Evolutionary conservation across 2,888 invertebrate species (phyloP), one percentile per base, ranked within the genome.

Genomic region (Agrochola lota): DNA sequence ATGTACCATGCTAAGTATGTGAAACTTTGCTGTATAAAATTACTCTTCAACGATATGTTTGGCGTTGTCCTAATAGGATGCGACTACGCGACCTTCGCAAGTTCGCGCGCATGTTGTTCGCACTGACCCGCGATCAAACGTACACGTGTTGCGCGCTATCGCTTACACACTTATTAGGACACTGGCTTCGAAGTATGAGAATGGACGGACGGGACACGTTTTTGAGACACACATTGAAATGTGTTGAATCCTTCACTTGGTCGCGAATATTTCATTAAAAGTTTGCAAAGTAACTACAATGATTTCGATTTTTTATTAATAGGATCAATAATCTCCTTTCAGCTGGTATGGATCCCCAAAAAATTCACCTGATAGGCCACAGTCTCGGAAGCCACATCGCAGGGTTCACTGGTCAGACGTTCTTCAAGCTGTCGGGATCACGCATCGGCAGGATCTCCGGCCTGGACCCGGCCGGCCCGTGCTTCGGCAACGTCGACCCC

Each of bases 391-490:
- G 94, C 0, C 96, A 97, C 90, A 95, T 96, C 72, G 89, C 93
- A 46, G 93, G 95, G 5, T 96, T 95, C 85, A 86, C 96, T 0
- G 96, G 95, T 46, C 95, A 96, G 85, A 85, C 86, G 6, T 94
- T 94, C 88, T 35, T 73, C 2, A 43, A 86, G 0, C 82, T 92
- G n/a, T 95, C 95, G 3, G 95, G 95, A 0, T 4, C 2, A 4
- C 80, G 71, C 23, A 84, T 96, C 1, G 94, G 94, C 40, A 91
- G 96, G 70, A 94, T 96, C 71, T 89, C 95, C 8, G 94, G 93
- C 0, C 86, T 96, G 80, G 96, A 96, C 89, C 96, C 96, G 0
- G 96, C 96, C 0, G 96, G 96, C 0, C 96, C 96, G 0, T 96
- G 96, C 92, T 96, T 96, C 92, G 91, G 92, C 64, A 82, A 93